Evolutionary conservation across 2,888 invertebrate genomes (phyloP).

Genomic region (Eubasilissa splendida): DNA sequence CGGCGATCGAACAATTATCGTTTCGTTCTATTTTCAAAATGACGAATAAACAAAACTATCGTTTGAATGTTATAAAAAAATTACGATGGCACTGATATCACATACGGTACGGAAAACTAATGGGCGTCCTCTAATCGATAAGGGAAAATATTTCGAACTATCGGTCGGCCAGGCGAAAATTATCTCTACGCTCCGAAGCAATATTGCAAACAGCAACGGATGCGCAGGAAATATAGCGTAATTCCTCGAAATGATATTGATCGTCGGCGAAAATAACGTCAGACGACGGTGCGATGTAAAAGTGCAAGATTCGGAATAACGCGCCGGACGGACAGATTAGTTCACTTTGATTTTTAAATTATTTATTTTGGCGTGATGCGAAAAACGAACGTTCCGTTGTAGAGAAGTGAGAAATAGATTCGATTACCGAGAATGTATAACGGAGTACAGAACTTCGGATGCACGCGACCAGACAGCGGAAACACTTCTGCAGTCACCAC

Average conservation of each 20-base stretch:
- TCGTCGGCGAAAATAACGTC: constrained; percentile 18
- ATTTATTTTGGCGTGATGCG: too few relatives aligned
- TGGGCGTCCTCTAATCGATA: constrained; percentile 16
- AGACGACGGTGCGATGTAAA: too few relatives aligned
- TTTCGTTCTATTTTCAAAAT: too few relatives aligned
- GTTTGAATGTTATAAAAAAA: too few relatives aligned
- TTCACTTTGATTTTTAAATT: too few relatives aligned
- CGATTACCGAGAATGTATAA: background rate
- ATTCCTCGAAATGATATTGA: constrained; percentile 34
- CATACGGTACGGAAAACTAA: constrained; percentile 11
- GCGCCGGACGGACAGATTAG: too few relatives aligned
- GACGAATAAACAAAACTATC: too few relatives aligned
- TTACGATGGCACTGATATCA: background rate
- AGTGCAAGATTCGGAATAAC: too few relatives aligned
- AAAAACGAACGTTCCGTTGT: too few relatives aligned
- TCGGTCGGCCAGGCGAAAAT: background rate
- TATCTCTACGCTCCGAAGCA: background rate
- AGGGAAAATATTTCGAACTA: constrained; percentile 6
- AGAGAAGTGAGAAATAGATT: background rate
- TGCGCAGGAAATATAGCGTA: constrained; percentile 14
- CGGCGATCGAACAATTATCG: background rate
- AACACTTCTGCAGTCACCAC: constrained; percentile 31
- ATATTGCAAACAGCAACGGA: background rate
- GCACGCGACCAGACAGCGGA: constrained; percentile 20
- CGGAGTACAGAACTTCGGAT: constrained; percentile 3